These are phyloP conservation scores for Dusona sp. DNA, from an alignment of 2,888 invertebrate species.

Conservation along the genomic window DNA sequence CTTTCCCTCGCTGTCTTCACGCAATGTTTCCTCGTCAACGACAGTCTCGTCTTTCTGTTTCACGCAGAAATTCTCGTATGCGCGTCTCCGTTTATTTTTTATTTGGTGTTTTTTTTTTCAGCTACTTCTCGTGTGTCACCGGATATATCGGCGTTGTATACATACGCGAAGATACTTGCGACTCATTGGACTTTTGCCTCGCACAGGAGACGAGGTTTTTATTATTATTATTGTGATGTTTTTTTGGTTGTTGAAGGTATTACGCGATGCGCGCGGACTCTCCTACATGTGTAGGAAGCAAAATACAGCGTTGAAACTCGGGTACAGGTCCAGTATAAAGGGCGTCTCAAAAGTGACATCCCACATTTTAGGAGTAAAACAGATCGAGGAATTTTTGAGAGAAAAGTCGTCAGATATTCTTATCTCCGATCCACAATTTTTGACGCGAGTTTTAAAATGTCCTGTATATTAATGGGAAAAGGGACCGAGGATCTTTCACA, in stretches of 20 bases:
- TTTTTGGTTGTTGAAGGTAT: neutral
- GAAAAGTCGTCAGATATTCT: neutral
- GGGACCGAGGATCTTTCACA: neutral
- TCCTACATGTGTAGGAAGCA: neutral
- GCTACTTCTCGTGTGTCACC: conserved; percentile 49
- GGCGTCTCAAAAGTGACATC: neutral
- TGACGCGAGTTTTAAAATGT: neutral
- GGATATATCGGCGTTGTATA: conserved; percentile 49
- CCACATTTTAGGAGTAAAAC: neutral
- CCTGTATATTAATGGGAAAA: neutral
- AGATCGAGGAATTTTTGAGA: neutral
- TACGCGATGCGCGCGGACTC: neutral
- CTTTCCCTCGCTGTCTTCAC: neutral
- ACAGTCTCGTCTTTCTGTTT: conserved; percentile 28
- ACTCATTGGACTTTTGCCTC: conserved; percentile 25
- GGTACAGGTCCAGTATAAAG: neutral
- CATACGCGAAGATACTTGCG: conserved; percentile 33
- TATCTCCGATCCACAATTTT: neutral
- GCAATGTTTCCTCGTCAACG: conserved; percentile 4
- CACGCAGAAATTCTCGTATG: conserved; percentile 12
- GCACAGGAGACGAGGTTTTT: conserved; percentile 10
- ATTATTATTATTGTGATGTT: neutral
- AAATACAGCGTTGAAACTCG: neutral
- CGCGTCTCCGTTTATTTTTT: conserved; percentile 28
- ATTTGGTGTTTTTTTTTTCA: conserved; percentile 22